phyloP scores from a whole-genome alignment of 1,140 invertebrate genomes.

The Sweltsa coloradensis region DNA sequence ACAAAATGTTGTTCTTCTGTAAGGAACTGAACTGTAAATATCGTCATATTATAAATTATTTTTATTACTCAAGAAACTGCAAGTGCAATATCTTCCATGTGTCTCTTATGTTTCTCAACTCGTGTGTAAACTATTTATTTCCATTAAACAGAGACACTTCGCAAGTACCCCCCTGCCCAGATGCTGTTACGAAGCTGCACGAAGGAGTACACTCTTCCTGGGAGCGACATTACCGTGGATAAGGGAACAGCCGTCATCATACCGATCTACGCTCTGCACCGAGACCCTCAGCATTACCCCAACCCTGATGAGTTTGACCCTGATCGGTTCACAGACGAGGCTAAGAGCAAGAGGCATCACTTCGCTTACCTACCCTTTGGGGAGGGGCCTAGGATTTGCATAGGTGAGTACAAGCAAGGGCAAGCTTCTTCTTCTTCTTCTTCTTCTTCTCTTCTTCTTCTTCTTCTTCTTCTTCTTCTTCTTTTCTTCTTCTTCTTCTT shows the following conservation, averaged over 20 bases:
- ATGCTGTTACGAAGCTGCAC: constrained; percentile 31
- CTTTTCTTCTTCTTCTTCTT: too few species aligned
- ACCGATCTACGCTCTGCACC: constrained; percentile 26
- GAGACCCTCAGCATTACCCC: constrained; percentile 27
- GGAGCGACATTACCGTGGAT: constrained; percentile 28
- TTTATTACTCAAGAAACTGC: too few species aligned
- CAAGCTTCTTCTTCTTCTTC: too few species aligned
- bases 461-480: too few species aligned
- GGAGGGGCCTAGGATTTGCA: constrained; percentile 42
- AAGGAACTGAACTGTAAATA: too few species aligned
- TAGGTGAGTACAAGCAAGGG: constrained; percentile 40
- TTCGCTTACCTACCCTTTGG: constrained; percentile 43
- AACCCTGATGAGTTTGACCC: constrained; percentile 36
- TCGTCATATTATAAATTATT: too few species aligned
- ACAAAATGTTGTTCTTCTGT: too few species aligned
- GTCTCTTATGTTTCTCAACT: too few species aligned
- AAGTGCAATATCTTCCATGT: too few species aligned
- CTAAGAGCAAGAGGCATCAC: constrained; percentile 27
- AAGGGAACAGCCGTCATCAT: constrained; percentile 29
- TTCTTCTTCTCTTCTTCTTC: too few species aligned
- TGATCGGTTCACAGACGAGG: constrained; percentile 35
- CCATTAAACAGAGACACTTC: constrained; percentile 27
- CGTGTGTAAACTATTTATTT: too few species aligned
- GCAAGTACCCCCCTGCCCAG: constrained; percentile 31
- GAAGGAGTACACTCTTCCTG: constrained; percentile 35